Base-by-base conservation (phyloP, 2,888 invertebrate genomes). In the Agelastica alni region DNA sequence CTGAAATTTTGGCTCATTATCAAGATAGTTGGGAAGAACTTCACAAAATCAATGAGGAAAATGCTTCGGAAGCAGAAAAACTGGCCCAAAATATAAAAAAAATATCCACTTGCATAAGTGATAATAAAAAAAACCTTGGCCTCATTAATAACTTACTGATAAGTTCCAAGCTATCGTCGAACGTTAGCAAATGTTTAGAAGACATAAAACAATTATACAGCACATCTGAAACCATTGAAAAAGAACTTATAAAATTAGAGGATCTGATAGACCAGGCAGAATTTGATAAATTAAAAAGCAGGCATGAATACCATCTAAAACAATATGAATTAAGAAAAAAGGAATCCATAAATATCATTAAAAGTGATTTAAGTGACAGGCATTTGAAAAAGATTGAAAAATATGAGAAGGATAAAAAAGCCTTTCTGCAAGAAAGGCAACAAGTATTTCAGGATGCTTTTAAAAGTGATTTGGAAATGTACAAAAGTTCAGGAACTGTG, bases 1-100 rank as follows among this genome's bases (percentile, higher is more conserved):
- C 84, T 22, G 84, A 84, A 58, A 76, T 89, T 56, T 74, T 90
- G 41, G 82, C 84, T 58, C 84, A 86, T 73, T 89, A 86, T 73
- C 88, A 89, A 72, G 78, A 83, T 39, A 79, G 86, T 58, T 91
- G 90, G 90, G 83, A 81, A 12, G 83, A 85, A 63, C 71, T 89
- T 37, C 89, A 89, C 62, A 80, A 81, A 59, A 79, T 84, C 53
- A 85, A 87, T 1, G 88, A 89, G 64, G 79, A 78, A 44, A 90
- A 88, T 70, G 87, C 88, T 5, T 82, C 77, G 65, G 79, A 79
- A 41, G 86, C 84, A 1, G 83, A 83, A 3, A 73, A 78, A 53
- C 77, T 81, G 3, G 83, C 83, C 42, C 65, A 71, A 34, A 70
- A 75, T 51, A 83, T 85, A 34, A 71, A 75, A 4, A 65, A 63